A percentile compares a stretch with the other conserved stretches of the same genome.
These are phyloP conservation scores for Drosophila equinoxialis DNA, from an alignment of 1,140 invertebrate genomes.

Conservation along the genomic window DNA sequence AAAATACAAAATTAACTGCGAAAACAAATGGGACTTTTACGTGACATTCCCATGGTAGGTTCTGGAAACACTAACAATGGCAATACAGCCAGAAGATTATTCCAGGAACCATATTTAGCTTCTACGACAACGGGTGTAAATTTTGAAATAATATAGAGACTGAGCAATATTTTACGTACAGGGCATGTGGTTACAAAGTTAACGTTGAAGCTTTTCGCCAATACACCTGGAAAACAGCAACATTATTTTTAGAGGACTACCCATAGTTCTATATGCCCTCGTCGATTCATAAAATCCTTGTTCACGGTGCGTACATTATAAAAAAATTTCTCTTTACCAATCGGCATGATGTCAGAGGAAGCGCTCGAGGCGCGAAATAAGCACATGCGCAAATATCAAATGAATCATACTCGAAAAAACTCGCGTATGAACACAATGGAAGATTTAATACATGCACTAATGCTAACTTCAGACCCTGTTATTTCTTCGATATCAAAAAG, in stretches of 20 bases:
- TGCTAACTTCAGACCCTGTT: conserved; percentile 5
- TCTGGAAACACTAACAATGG: conserved; percentile 20
- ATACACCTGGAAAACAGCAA: conserved; percentile 17
- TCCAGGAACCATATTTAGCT: conserved; percentile 13
- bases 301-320: background rate
- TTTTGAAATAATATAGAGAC: conserved; percentile 13
- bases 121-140: conserved; percentile 14
- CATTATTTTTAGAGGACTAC: conserved; percentile 18
- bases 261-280: conserved; percentile 17
- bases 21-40: conserved; percentile 16
- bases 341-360: conserved; percentile 21
- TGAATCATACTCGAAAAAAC: conserved; percentile 10
- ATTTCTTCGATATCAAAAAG: conserved; percentile 4
- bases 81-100: conserved; percentile 24
- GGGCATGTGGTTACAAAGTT: conserved; percentile 12
- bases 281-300: conserved; percentile 16
- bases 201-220: conserved; percentile 10
- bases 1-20: conserved; percentile 12
- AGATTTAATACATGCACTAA: no score
- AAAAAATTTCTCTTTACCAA: conserved; percentile 5
- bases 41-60: conserved; percentile 19
- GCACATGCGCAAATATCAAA: conserved; percentile 13
- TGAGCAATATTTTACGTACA: conserved; percentile 20
- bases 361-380: conserved; percentile 14
- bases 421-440: conserved; percentile 2